A percentile compares a stretch with the other conserved stretches of the same genome.
phyloP scores from a whole-genome alignment of 2,888 invertebrate genomes.

The Cepaea hortensis region DNA sequence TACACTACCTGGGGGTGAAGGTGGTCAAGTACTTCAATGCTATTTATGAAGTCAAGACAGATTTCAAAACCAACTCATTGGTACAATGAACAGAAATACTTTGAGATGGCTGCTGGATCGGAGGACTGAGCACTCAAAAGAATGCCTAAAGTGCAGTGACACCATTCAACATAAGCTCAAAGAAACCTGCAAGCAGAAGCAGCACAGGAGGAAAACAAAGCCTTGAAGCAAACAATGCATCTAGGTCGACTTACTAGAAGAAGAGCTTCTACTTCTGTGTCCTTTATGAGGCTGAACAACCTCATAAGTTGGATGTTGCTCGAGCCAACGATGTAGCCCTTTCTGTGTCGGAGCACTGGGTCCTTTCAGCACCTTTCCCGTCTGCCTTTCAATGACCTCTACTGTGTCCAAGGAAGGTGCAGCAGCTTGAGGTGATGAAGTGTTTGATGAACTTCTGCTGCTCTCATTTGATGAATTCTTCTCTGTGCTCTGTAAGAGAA shows the following conservation, averaged over 20 bases:
- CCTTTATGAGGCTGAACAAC: conserved; percentile 80
- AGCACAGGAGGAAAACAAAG: neutral
- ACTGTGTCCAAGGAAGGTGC: conserved; percentile 72
- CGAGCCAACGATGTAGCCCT: conserved; percentile 88
- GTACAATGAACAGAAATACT: too few species aligned
- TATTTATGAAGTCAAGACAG: too few species aligned
- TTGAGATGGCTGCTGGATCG: too few species aligned
- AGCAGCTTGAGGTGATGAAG: neutral
- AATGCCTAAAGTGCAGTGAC: too few species aligned
- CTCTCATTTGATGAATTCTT: conserved; percentile 18
- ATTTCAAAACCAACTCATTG: too few species aligned
- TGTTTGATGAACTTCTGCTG: conserved; percentile 29
- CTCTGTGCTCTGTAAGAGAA: conserved; percentile 25
- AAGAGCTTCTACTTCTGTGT: neutral
- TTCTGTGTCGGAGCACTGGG: conserved; percentile 88
- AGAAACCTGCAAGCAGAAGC: neutral
- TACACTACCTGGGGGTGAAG: too few species aligned
- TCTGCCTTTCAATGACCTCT: conserved; percentile 88
- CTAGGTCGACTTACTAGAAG: neutral
- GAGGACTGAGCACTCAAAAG: too few species aligned
- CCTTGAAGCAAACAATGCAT: neutral
- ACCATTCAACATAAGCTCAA: too few species aligned
- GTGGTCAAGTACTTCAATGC: too few species aligned
- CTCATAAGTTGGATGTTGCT: conserved; percentile 91
- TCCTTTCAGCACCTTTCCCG: conserved; percentile 84